Conservation (phyloP, 2,888 invertebrate species). For the Macroteleia sp. region DNA sequence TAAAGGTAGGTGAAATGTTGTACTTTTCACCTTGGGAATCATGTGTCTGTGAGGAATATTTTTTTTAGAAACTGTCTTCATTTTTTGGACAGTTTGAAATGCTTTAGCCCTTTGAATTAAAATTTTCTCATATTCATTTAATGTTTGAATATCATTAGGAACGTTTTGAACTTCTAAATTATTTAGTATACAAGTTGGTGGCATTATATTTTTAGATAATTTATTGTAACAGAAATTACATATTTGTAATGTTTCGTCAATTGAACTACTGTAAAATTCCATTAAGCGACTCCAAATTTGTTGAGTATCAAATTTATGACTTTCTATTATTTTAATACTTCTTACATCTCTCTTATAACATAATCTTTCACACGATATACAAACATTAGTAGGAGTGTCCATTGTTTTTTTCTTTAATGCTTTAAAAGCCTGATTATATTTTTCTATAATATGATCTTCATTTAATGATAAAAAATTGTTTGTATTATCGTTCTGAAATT, state of each 20-base stretch:
- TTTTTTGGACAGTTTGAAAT: slow-evolving; percentile 73
- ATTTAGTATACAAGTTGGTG: slow-evolving; percentile 70
- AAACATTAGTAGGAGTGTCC: slow-evolving; percentile 2
- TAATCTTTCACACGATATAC: slow-evolving; percentile 8
- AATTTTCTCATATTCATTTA: slow-evolving; percentile 72
- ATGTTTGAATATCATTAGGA: slow-evolving; percentile 59
- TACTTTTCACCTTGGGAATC: neutral
- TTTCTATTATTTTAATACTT: neutral
- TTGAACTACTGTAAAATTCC: neutral
- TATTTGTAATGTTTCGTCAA: neutral
- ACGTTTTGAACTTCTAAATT: too few relatives aligned
- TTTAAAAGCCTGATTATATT: slow-evolving; percentile 11
- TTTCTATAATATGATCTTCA: slow-evolving; percentile 11
- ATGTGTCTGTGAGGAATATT: slow-evolving; percentile 67
- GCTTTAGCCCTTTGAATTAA: too few relatives aligned
- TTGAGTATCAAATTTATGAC: neutral
- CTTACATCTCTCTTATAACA: slow-evolving; percentile 15
- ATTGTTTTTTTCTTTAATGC: slow-evolving; percentile 11
- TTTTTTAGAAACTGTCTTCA: slow-evolving; percentile 72
- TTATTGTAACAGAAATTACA: slow-evolving; percentile 37
- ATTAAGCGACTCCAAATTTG: slow-evolving; percentile 9
- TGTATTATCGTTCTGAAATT: too few relatives aligned
- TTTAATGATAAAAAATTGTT: too few relatives aligned
- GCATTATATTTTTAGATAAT: slow-evolving; percentile 63
- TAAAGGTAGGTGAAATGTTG: slow-evolving; percentile 76